phyloP scores from a whole-genome alignment of 2,888 invertebrate genomes.

The Pheosia tremula region DNA sequence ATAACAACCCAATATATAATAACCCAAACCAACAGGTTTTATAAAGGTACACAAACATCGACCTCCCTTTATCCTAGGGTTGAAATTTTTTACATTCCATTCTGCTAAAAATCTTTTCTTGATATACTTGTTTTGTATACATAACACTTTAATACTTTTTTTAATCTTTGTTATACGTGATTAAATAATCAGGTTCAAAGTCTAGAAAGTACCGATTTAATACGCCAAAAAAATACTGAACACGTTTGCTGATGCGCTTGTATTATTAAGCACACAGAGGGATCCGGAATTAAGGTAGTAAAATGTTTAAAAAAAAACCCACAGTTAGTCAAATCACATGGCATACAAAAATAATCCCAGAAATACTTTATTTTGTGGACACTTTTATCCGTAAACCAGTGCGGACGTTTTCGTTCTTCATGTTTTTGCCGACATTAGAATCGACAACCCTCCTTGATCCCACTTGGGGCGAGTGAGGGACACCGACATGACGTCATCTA shows the following conservation, averaged over 20 bases:
- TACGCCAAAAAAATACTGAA: no score
- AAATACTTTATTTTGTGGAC: neutral
- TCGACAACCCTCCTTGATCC: no score
- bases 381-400: no score
- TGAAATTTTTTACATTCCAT: neutral
- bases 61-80: conserved; percentile 18
- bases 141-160: no score
- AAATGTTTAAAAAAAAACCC: neutral
- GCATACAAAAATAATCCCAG: neutral
- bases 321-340: neutral
- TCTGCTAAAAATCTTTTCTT: no score
- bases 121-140: no score
- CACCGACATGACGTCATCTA: conserved; percentile 37
- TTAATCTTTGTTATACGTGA: no score
- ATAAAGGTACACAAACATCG: conserved; percentile 13
- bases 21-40: conserved; percentile 8
- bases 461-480: conserved; percentile 28
- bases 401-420: no score
- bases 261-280: neutral
- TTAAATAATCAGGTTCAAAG: no score
- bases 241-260: neutral
- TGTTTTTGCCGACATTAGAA: no score
- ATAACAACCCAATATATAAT: no score
- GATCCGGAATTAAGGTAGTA: neutral
- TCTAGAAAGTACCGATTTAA: no score